phyloP scores from a whole-genome alignment of 2,797 vertebrate species.

The Hydrophis major region DNA sequence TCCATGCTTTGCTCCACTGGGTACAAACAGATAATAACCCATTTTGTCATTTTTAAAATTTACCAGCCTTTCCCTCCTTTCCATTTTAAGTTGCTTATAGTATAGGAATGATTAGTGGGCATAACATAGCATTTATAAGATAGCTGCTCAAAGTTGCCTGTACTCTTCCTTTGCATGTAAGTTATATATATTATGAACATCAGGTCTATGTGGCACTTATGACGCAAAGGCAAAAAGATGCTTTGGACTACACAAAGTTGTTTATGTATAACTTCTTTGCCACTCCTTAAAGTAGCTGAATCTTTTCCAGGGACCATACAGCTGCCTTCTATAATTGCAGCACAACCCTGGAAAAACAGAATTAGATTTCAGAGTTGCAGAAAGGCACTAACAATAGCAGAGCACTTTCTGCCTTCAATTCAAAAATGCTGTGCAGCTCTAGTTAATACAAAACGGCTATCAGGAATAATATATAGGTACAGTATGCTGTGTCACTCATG shows the following conservation, averaged over 20 bases:
- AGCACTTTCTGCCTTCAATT: neutral
- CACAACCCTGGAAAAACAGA: neutral
- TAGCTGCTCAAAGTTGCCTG: neutral
- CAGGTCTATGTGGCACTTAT: neutral
- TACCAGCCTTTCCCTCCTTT: neutral
- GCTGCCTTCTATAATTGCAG: neutral
- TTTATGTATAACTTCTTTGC: neutral
- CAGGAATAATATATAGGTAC: neutral
- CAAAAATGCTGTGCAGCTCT: neutral
- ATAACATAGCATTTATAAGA: neutral
- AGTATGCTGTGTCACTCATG: neutral
- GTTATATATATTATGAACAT: neutral
- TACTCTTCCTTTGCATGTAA: neutral
- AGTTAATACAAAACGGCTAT: neutral
- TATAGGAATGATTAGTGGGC: neutral
- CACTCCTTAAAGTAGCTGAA: neutral
- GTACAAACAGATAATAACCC: neutral
- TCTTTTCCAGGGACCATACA: neutral
- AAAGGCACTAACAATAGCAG: neutral
- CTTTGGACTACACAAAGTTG: neutral
- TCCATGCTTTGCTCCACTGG: neutral
- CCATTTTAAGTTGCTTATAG: neutral
- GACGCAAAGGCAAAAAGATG: neutral
- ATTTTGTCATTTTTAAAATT: neutral
- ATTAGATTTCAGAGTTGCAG: neutral